Evolutionary conservation across 1,140 invertebrate species (phyloP).

Genomic region (Trachymyrmex cornetzi): DNA sequence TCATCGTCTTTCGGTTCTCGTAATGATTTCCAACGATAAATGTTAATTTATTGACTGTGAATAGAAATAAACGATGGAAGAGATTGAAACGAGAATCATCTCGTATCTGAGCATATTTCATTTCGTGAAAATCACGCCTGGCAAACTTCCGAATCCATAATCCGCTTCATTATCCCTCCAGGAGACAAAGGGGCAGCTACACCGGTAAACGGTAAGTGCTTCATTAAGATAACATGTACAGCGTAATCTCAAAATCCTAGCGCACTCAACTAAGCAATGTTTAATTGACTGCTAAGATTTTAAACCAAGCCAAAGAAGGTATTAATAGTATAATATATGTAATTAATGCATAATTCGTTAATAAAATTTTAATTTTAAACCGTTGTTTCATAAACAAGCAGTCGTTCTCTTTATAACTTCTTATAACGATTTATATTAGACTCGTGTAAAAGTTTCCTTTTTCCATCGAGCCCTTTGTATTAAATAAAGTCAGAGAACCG

Average conservation of each 20-base stretch:
- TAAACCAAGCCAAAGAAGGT: not conserved
- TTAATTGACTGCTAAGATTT: slow-evolving; percentile 12
- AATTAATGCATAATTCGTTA: not conserved
- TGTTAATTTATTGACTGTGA: slow-evolving; percentile 87
- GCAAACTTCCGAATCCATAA: slow-evolving; percentile 44
- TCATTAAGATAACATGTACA: slow-evolving; percentile 45
- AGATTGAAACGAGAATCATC: slow-evolving; percentile 55
- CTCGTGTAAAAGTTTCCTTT: not conserved
- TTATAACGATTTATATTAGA: not conserved
- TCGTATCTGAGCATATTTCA: slow-evolving; percentile 14
- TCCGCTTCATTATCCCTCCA: slow-evolving; percentile 36
- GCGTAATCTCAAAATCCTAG: slow-evolving; percentile 22
- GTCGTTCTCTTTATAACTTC: not conserved
- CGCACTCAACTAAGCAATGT: not conserved
- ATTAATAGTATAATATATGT: not conserved
- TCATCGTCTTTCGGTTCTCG: slow-evolving; percentile 78
- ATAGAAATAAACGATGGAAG: slow-evolving; percentile 82
- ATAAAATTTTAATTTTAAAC: slow-evolving; percentile 11
- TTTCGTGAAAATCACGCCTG: not conserved
- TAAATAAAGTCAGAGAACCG: not conserved
- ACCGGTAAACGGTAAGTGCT: slow-evolving; percentile 56
- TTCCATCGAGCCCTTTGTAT: not conserved
- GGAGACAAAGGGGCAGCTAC: slow-evolving; percentile 17
- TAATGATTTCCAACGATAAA: slow-evolving; percentile 81
- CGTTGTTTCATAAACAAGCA: not conserved